phyloP scores from a whole-genome alignment of 2,888 invertebrate species.

The Apodemia hepburni region DNA sequence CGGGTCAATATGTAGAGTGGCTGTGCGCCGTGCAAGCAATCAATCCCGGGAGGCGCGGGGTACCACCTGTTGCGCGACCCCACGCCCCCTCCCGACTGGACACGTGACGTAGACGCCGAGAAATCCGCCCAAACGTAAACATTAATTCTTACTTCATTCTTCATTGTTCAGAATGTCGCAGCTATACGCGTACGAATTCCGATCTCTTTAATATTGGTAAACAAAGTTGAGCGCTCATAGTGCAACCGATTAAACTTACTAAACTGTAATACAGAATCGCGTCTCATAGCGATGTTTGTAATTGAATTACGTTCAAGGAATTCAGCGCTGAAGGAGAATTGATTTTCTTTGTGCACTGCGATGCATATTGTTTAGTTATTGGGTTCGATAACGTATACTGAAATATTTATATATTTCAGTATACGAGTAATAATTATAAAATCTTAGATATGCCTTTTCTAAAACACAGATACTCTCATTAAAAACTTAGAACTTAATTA shows the following conservation, averaged over 20 bases:
- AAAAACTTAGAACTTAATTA: not conserved
- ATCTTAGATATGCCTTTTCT: too few species aligned
- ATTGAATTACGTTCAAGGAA: slow-evolving; percentile 62
- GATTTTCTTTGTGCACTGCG: slow-evolving; percentile 29
- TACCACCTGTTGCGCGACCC: slow-evolving; percentile 66
- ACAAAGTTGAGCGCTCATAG: slow-evolving; percentile 53
- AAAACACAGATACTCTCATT: too few species aligned
- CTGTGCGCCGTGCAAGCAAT: slow-evolving; percentile 70
- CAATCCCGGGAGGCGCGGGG: slow-evolving; percentile 60
- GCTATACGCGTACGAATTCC: slow-evolving; percentile 68
- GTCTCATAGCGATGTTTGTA: slow-evolving; percentile 43
- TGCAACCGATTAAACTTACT: slow-evolving; percentile 33
- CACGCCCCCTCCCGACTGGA: slow-evolving; percentile 46
- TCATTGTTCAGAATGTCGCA: slow-evolving; percentile 72
- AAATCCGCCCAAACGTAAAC: slow-evolving; percentile 79
- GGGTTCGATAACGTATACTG: not conserved
- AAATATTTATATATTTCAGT: not conserved
- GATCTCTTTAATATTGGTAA: slow-evolving; percentile 70
- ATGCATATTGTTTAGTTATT: slow-evolving; percentile 16
- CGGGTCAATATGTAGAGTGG: slow-evolving; percentile 79
- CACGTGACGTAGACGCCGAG: slow-evolving; percentile 77
- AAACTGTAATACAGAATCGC: slow-evolving; percentile 13
- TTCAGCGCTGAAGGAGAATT: slow-evolving; percentile 41
- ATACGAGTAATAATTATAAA: too few species aligned
- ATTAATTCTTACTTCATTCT: slow-evolving; percentile 78